Evolutionary conservation across 1,140 invertebrate genomes (phyloP).

Genomic region (Papilio aristodemus): DNA sequence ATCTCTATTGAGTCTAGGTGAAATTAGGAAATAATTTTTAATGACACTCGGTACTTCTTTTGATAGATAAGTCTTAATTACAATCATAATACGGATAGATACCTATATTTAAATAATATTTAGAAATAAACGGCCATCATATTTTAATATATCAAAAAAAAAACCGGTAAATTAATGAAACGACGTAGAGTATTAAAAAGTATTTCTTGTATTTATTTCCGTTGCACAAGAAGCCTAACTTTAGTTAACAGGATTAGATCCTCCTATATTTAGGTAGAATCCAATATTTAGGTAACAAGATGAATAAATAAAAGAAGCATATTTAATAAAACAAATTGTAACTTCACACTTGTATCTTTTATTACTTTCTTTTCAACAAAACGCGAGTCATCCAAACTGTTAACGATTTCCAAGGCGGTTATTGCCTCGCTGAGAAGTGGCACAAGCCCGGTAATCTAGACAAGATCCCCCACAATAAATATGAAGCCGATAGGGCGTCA

Average conservation of each 20-base stretch:
- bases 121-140: too few species aligned
- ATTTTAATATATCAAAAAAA: too few species aligned
- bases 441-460: constrained; percentile 24
- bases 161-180: too few species aligned
- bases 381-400: constrained; percentile 8
- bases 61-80: too few species aligned
- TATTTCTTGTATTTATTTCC: too few species aligned
- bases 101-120: too few species aligned
- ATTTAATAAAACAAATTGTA: background rate
- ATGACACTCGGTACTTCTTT: background rate
- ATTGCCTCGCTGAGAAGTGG: constrained; percentile 29
- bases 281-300: background rate
- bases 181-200: too few species aligned
- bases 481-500: constrained; percentile 28
- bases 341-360: background rate
- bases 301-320: too few species aligned
- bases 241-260: too few species aligned
- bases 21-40: background rate
- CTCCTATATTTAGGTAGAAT: background rate
- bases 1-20: background rate
- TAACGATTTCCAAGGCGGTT: constrained; percentile 28
- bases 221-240: too few species aligned
- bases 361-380: constrained; percentile 21
- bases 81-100: too few species aligned
- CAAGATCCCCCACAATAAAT: constrained; percentile 30